Percentiles rank a stretch among this genome's conserved stretches.
phyloP scores from a whole-genome alignment of 2,797 vertebrate genomes.

The Enteromius thamalakanensis region DNA sequence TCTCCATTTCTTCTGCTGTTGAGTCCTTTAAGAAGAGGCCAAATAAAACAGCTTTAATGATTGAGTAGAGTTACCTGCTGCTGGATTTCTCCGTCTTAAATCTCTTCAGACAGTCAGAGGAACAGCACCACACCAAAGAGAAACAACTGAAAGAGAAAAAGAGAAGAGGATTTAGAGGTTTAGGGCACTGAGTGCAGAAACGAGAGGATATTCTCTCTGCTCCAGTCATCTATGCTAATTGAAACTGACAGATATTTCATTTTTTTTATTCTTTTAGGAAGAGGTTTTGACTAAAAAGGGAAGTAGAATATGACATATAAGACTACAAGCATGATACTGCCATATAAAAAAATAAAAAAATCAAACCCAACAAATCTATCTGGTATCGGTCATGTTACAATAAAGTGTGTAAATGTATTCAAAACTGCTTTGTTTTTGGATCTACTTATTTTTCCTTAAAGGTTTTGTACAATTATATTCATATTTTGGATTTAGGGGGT shows the following conservation, averaged over 20 bases:
- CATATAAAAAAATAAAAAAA: not conserved
- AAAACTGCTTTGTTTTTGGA: no score
- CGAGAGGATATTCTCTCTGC: not conserved
- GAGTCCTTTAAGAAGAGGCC: slow-evolving; percentile 6
- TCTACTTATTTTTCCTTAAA: not conserved
- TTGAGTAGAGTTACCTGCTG: slow-evolving; percentile 35
- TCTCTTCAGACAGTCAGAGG: slow-evolving; percentile 10
- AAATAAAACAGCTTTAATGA: slow-evolving; percentile 36
- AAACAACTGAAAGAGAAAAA: slow-evolving; percentile 29
- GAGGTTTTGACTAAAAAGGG: not conserved
- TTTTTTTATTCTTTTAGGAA: slow-evolving; percentile 16
- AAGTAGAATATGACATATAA: not conserved
- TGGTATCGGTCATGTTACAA: not conserved
- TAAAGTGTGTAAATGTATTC: not conserved
- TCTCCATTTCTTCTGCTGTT: slow-evolving; percentile 6
- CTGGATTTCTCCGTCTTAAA: not conserved
- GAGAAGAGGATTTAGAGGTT: not conserved
- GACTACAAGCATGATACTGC: not conserved
- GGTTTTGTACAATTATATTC: not conserved
- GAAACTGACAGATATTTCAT: slow-evolving; percentile 18
- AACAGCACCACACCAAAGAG: not conserved
- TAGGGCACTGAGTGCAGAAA: not conserved
- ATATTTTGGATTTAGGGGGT: not conserved
- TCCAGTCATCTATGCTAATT: slow-evolving; percentile 9
- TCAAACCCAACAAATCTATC: not conserved